Percentiles rank a stretch among this genome's conserved stretches.
Evolutionary conservation across 2,113 vertebrate species (phyloP).

Genomic region (Protomyctophum bolini): DNA sequence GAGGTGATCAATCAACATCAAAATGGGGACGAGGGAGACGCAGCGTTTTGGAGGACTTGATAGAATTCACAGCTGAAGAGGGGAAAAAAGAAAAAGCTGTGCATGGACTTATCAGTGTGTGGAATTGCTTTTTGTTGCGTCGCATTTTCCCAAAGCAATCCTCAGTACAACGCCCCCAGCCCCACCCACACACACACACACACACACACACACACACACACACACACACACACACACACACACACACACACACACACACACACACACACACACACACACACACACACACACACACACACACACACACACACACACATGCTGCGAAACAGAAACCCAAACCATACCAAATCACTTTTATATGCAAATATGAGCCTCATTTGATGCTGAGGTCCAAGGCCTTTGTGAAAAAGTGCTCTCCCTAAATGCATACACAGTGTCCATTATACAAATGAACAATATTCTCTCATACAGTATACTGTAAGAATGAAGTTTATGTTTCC

Average conservation of each 20-base stretch:
- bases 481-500: too few species aligned
- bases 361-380: not conserved
- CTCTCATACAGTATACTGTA: too few species aligned
- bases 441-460: too few species aligned
- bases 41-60: conserved; percentile 74
- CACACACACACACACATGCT: not conserved
- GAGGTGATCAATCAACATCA: conserved; percentile 95
- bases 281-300: too few species aligned
- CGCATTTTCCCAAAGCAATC: conserved; percentile 42
- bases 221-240: not conserved
- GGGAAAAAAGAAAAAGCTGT: conserved; percentile 60
- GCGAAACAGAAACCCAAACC: too few species aligned
- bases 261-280: not conserved
- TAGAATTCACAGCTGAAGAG: conserved; percentile 62
- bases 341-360: too few species aligned
- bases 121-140: conserved; percentile 41
- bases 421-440: not conserved
- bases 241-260: not conserved
- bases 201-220: too few species aligned
- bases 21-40: conserved; percentile 72
- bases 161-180: conserved; percentile 7
- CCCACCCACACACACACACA: not conserved
- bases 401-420: not conserved
- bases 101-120: conserved; percentile 60
- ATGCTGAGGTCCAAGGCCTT: not conserved